phyloP scores from a whole-genome alignment of 2,888 invertebrate genomes.

The Loripinus fragilis region DNA sequence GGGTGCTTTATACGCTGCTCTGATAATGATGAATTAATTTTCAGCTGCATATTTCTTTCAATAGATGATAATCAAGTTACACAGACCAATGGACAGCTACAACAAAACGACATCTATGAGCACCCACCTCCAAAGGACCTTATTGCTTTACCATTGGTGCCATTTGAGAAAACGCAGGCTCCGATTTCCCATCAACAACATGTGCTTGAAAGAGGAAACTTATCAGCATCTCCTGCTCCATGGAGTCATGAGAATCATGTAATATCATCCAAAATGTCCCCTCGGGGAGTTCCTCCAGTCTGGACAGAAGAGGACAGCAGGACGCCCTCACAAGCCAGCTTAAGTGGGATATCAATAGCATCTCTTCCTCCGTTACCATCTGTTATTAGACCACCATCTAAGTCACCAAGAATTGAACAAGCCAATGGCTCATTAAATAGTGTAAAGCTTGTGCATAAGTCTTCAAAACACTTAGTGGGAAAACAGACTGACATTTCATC shows the following conservation, averaged over 20 bases:
- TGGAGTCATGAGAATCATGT: slow-evolving; percentile 30
- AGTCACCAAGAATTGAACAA: not conserved
- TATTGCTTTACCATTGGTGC: not conserved
- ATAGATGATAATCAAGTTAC: not conserved
- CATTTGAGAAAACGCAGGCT: slow-evolving; percentile 26
- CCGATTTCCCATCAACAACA: slow-evolving; percentile 46
- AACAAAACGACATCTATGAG: not conserved
- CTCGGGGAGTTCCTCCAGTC: not conserved
- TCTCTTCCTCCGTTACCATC: not conserved
- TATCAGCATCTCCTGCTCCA: slow-evolving; percentile 44
- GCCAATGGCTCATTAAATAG: not conserved
- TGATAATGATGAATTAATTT: no score
- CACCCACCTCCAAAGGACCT: slow-evolving; percentile 3
- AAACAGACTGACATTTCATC: not conserved
- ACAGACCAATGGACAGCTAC: not conserved
- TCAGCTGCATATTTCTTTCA: no score
- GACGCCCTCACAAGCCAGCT: slow-evolving; percentile 1
- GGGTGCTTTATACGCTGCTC: no score
- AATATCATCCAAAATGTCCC: not conserved
- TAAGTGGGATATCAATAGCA: not conserved
- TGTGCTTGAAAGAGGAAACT: slow-evolving; percentile 31
- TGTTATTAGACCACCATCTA: slow-evolving; percentile 5
- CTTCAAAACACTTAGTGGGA: not conserved
- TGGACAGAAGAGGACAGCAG: not conserved
- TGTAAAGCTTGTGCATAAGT: not conserved